Conservation (phyloP, 2,113 vertebrate species). For the Candoia aspera region DNA sequence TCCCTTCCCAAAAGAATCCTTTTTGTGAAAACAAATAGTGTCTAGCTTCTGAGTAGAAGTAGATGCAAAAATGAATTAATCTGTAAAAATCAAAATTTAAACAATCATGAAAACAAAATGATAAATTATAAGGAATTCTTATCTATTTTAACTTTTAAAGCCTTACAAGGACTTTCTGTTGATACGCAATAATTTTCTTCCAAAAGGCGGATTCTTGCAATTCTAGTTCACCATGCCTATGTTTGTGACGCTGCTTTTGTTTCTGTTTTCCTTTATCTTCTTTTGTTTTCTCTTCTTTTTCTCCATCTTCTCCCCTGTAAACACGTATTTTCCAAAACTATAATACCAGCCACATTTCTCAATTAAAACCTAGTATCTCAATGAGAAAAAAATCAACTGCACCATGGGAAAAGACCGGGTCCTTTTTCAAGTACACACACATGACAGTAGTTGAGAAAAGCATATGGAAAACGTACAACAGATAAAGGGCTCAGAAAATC, state of each 20-base stretch:
- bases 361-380: not conserved
- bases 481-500: not conserved
- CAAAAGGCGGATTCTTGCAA: constrained; percentile 91
- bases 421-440: not conserved
- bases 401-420: not conserved
- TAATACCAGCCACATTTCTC: not conserved
- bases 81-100: not conserved
- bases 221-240: constrained; percentile 86
- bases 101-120: not conserved
- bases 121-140: not conserved
- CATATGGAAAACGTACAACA: not conserved
- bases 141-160: not conserved
- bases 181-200: constrained; percentile 96
- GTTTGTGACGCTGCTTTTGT: constrained; percentile 75
- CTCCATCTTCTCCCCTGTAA: constrained; percentile 80
- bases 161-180: constrained; percentile 92
- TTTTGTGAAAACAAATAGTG: not conserved
- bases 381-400: not conserved
- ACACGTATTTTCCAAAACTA: constrained; percentile 37
- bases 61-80: not conserved
- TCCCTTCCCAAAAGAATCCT: not conserved
- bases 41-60: not conserved
- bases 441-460: not conserved
- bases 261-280: constrained; percentile 83
- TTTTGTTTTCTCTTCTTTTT: constrained; percentile 79